Percentiles rank a stretch among this genome's conserved stretches.
These are phyloP conservation scores for Noctua janthe DNA, from an alignment of 2,888 invertebrate genomes.

Conservation along the genomic window DNA sequence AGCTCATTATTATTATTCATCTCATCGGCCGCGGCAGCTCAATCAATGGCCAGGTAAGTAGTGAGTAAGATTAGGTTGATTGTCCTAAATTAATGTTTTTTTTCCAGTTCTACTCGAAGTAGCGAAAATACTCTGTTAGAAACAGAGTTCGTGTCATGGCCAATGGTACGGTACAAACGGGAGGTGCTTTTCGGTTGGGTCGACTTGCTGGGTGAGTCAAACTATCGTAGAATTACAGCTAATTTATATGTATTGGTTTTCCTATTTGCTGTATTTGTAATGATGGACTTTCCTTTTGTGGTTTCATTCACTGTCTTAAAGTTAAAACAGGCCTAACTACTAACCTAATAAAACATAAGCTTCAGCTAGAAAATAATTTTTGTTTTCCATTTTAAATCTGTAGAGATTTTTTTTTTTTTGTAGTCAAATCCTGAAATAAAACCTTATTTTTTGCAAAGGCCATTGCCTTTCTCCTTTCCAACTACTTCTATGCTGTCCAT, in stretches of 20 bases:
- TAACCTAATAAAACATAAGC: neutral
- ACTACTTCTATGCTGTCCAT: neutral
- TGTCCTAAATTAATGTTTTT: neutral
- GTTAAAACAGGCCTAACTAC: neutral
- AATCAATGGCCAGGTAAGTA: neutral
- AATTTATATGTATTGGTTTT: slow-evolving; percentile 31
- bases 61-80: neutral
- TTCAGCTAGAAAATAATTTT: no score
- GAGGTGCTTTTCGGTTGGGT: slow-evolving; percentile 96
- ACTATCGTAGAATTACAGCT: slow-evolving; percentile 15
- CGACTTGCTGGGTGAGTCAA: slow-evolving; percentile 92
- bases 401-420: neutral
- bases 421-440: neutral
- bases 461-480: neutral
- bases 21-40: neutral
- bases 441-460: neutral
- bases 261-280: slow-evolving; percentile 25
- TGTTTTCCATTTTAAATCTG: neutral
- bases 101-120: slow-evolving; percentile 59
- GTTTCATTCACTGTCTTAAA: slow-evolving; percentile 5
- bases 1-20: neutral
- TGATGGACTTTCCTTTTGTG: slow-evolving; percentile 33
- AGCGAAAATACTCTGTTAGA: slow-evolving; percentile 85
- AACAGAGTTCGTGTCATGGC: slow-evolving; percentile 94
- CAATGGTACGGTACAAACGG: slow-evolving; percentile 94